Conservation (phyloP, 2,888 invertebrate genomes). For the Catocala nupta region DNA sequence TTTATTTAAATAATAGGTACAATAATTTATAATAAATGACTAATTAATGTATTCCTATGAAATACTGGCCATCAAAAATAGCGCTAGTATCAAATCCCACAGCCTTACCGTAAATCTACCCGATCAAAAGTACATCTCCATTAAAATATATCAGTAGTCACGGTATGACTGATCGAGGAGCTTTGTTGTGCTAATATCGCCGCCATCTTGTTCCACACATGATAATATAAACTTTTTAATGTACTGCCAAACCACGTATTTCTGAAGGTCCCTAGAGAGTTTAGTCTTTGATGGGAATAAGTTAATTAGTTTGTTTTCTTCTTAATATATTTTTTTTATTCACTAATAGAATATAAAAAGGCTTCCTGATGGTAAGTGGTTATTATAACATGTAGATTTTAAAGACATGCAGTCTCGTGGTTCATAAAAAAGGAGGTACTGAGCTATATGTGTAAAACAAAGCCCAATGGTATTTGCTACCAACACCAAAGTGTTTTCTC, state of each 20-base stretch:
- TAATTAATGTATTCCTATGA: no score
- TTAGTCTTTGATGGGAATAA: not conserved
- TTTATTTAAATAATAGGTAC: no score
- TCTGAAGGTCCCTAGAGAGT: constrained; percentile 9
- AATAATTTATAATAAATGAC: no score
- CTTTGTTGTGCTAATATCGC: constrained; percentile 83
- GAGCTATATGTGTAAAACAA: no score
- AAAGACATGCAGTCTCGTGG: no score
- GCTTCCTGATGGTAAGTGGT: no score
- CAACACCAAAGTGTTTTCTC: no score
- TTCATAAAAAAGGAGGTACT: no score
- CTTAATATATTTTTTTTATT: no score
- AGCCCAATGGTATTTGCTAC: no score
- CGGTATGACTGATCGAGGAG: constrained; percentile 82
- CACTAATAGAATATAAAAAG: no score
- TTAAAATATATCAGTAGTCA: constrained; percentile 87
- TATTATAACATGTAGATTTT: no score
- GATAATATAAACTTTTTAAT: constrained; percentile 62
- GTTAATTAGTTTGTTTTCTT: not conserved
- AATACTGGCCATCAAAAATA: not conserved
- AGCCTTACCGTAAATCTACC: constrained; percentile 37
- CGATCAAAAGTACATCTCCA: constrained; percentile 82
- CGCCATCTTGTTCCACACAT: constrained; percentile 52
- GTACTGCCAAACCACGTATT: constrained; percentile 31
- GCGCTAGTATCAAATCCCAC: constrained; percentile 5